Conservation (phyloP, 2,797 vertebrate species). For the Pseudocheirus occidentalis region DNA sequence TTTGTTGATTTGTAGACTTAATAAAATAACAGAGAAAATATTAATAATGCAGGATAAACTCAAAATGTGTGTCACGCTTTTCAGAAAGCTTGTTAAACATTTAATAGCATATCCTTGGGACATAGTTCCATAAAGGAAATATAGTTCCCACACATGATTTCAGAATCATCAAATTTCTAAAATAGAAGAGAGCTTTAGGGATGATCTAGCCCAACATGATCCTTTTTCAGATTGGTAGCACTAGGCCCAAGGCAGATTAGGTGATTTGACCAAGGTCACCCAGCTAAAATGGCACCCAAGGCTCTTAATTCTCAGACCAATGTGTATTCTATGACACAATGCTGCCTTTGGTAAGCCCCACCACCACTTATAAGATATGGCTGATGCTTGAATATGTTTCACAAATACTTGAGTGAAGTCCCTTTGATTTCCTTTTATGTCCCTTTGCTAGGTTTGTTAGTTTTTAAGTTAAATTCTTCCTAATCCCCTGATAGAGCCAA, state of each 20-base stretch:
- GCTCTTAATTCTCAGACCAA: not conserved
- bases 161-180: not conserved
- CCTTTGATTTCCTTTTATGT: not conserved
- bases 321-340: not conserved
- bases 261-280: not conserved
- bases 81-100: not conserved
- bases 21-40: not conserved
- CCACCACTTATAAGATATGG: not conserved
- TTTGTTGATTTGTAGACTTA: not conserved
- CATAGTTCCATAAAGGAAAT: not conserved
- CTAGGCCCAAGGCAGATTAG: not conserved
- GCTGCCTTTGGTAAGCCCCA: slow-evolving; percentile 7
- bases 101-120: not conserved
- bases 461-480: slow-evolving; percentile 8
- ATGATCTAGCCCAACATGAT: not conserved
- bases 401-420: not conserved
- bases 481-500: slow-evolving; percentile 1
- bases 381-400: slow-evolving; percentile 1
- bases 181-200: not conserved
- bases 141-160: not conserved
- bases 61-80: not conserved
- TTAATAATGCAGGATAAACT: not conserved
- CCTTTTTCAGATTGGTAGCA: not conserved
- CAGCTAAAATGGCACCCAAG: not conserved
- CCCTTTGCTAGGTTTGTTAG: not conserved